Base-by-base conservation (phyloP, 2,113 vertebrate genomes). In the Scomber colias region DNA sequence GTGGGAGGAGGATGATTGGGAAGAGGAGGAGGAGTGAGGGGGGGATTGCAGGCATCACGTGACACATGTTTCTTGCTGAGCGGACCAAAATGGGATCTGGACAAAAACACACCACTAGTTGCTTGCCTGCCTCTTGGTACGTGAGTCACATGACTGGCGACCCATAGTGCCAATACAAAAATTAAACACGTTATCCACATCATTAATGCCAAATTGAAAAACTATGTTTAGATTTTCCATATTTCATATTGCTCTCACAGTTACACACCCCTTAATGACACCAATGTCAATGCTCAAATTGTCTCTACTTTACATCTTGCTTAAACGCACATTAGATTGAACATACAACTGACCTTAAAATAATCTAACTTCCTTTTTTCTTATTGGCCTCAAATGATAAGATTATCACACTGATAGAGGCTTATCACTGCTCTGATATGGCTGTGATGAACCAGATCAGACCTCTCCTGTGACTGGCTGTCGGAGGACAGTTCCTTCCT, bases 91-190 rank as follows among this genome's bases (percentile, higher is more conserved):
- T 93, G 94, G 92, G 95, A 93, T 94, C 94, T 89, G 88, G 88
- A 90, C 89, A 89, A 92, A 93, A 94, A 94, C 89, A 92, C 75
- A 86, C 85, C 93, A 93, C 93, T 95, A 93, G 94, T 94, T 94
- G 94, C 91, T 77, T 77, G 93, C 91, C 90, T 94, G 92, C 89
- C 73, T 76, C 64, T 80, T 60, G 54, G 74, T 76, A 71, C 50
- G 51, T 57, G 44, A 44, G 86, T 88, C 86, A 85, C 72, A 8
- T 77, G 86, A 87, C 70, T 35, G 3, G 17, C 10, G 7, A 56
- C 27, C 46, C 5, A 61, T 35, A 15, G 31, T 12, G 62, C 44
- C 68, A 50, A 51, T 8, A 15, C 45, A 59, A 19, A 65, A 50
- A 75, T 85, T 3, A 62, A 66, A 76, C 17, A 60, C 7, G 12